Evolutionary conservation across 2,113 vertebrate species (phyloP), one percentile per base, ranked within the genome.

Genomic region (Elanus axillaris): DNA sequence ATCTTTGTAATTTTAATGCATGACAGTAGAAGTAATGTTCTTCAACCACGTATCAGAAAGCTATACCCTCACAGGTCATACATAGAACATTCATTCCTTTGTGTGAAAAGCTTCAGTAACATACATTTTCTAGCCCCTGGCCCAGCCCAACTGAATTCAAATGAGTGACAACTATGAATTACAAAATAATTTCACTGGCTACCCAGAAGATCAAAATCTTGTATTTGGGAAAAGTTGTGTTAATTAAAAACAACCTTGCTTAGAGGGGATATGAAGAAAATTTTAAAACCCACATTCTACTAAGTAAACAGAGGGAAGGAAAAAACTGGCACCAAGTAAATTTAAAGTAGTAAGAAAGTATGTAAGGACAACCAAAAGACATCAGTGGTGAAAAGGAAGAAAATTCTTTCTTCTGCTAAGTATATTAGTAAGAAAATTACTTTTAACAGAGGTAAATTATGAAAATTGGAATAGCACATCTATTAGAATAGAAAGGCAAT

Each of bases 231-330:
- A 88, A 75, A 71, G 22, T 21, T 55, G 26, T 26, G 11, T 55
- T 72, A 45, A 75, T 75, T 86, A 86, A 75, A 95, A 75, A 11
- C 36, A 81, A 26, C 6, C 18, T 86, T 82, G 22, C 56, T 85
- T 74, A n/a, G 18, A 88, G 58, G 25, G 7, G 19, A 85, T 87
- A 74, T n/a, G 1, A 59, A 80, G 62, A n/a, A 23, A 13, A 34
- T 21, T 8, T 2, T 5, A 27, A 71, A 71, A 31, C 8, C 2
- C 0, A 0, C 42, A 43, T 10, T 45, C 16, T 7, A 53, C 11
- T 58, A 42, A 58, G 19, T 60, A 77, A 91, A 80, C 19, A 67
- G 42, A 75, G 11, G 10, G 36, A 88, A 86, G 26, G n/a, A 15
- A 11, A 42, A 73, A 82, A 74, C 13, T 9, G 7, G 11, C 18